These are phyloP conservation scores for Reinhardtius hippoglossoides DNA, from an alignment of 2,113 vertebrate species.

Conservation along the genomic window DNA sequence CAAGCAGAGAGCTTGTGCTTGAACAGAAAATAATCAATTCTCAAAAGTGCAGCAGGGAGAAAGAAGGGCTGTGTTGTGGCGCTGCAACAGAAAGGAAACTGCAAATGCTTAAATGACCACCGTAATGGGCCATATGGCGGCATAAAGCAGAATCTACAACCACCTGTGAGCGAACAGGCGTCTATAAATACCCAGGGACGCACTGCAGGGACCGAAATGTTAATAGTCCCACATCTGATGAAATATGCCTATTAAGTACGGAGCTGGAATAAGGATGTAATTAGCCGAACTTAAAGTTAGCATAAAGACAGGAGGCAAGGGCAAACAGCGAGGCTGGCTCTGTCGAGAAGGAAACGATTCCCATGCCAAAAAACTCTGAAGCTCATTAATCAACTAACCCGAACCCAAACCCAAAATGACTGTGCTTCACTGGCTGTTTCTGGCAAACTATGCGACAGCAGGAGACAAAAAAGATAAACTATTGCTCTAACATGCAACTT, in stretches of 20 bases:
- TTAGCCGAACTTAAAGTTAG: constrained; percentile 4
- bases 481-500: neutral
- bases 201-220: neutral
- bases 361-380: neutral
- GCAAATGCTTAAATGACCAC: constrained; percentile 28
- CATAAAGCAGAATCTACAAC: constrained; percentile 12
- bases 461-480: neutral
- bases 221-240: neutral
- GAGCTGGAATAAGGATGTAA: constrained; percentile 6
- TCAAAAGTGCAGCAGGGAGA: neutral
- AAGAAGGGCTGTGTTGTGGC: neutral
- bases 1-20: neutral
- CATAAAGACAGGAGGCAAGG: neutral
- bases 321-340: neutral
- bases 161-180: constrained; percentile 19
- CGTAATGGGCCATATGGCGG: constrained; percentile 38
- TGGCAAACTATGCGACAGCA: neutral
- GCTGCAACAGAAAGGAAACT: neutral
- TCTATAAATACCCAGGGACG: constrained; percentile 23
- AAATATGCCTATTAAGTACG: neutral
- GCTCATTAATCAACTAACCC: constrained; percentile 1
- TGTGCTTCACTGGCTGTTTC: neutral
- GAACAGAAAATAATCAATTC: neutral
- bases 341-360: neutral
- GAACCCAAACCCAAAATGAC: neutral